phyloP scores from a whole-genome alignment of 2,888 invertebrate genomes.

The Xanthia icteritia region DNA sequence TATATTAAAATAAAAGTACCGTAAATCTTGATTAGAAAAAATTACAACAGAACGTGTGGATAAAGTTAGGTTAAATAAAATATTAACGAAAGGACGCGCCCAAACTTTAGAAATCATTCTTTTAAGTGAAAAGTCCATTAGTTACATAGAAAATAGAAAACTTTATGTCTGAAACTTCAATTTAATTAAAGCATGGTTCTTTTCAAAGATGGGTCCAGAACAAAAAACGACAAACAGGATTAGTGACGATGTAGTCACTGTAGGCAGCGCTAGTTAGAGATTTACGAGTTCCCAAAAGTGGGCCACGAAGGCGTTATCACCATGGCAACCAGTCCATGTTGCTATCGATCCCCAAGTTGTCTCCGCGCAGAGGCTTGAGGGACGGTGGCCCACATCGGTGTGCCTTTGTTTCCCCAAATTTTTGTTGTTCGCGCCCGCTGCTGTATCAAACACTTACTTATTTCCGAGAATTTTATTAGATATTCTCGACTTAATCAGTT shows the following conservation, averaged over 20 bases:
- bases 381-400: conserved; percentile 46
- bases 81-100: neutral
- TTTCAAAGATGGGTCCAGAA: neutral
- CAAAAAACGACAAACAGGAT: conserved; percentile 14
- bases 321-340: conserved; percentile 64
- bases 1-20: too few species aligned
- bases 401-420: conserved; percentile 50
- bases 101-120: conserved; percentile 1
- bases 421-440: conserved; percentile 1
- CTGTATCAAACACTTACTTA: neutral
- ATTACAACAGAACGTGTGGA: neutral
- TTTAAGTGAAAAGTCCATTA: neutral
- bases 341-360: conserved; percentile 63
- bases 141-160: neutral
- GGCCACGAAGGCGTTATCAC: conserved; percentile 63
- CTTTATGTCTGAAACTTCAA: neutral
- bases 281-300: conserved; percentile 54
- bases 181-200: neutral
- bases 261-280: conserved; percentile 41
- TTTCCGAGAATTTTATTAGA: neutral
- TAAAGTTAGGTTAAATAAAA: neutral
- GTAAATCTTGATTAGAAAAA: too few species aligned
- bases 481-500: neutral
- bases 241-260: conserved; percentile 19
- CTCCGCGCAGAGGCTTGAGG: conserved; percentile 35